Evolutionary conservation across 1,140 invertebrate genomes (phyloP), one percentile per base, ranked within the genome.

Genomic region (Notospermus geniculatus): DNA sequence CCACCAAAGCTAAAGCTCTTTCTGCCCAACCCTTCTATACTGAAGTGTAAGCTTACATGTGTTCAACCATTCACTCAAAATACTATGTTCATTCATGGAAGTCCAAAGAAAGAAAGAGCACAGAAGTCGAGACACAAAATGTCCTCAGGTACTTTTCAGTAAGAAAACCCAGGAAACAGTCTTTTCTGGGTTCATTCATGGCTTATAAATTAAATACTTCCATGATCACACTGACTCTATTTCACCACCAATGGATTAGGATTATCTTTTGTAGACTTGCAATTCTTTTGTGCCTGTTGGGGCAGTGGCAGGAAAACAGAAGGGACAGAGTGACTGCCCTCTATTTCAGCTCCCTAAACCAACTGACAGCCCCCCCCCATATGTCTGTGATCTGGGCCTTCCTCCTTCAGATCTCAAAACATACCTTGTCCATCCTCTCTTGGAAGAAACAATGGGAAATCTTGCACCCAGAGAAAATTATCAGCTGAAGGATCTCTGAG

Each of bases 401-500:
- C 83, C 54, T 84, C 84, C 41, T 81, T 74, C 57, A 86, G 29
- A 55, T n/a, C 7, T 27, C 17, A 25, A 28, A 9, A 23, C 23
- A 55, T 28, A 73, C 69, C 62, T 60, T 32, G 25, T n/a, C 71
- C 76, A 68, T 76, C 71, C 62, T 80, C 79, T 63, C 71, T 72
- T 46, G 76, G 77, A 11, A 77, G 66, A 84, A 99, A 98, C 59
- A 99, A 82, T 1, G 97, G 96, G 80, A 99, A 98, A 83, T 98
- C 93, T 2, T 89, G 81, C 1, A 99, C 84, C 97, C 97, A 99
- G 5, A 93, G 66, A 76, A 97, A 93, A 64, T 89, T 83, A 69
- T 84, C 85, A 28, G 60, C 67, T 39, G 73, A 65, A 5, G 64
- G 45, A 46, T 75, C 62, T 46, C 64, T 58, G 13, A 80, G 58